phyloP scores from a whole-genome alignment of 30 jellyfish, hydroid and myxozoan species.

The Nemopilema nomurai region DNA sequence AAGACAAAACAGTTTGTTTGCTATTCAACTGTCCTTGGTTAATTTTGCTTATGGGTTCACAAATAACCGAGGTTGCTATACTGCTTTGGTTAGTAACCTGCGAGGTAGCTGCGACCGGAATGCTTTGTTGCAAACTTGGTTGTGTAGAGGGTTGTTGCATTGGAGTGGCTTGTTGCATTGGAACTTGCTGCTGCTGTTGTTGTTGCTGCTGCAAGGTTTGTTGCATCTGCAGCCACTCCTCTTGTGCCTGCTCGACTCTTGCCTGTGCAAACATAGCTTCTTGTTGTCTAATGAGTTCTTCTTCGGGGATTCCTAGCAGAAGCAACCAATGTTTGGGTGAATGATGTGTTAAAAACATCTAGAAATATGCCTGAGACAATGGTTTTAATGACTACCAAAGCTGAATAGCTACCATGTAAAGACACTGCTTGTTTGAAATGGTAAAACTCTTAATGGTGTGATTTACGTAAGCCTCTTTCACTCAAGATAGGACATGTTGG shows the following conservation, averaged over 20 bases:
- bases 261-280: conserved; percentile 96
- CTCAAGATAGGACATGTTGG: too few relatives aligned
- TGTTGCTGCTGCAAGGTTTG: conserved; percentile 63
- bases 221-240: conserved; percentile 84
- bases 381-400: too few relatives aligned
- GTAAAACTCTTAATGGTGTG: too few relatives aligned
- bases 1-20: neutral
- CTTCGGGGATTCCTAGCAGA: conserved; percentile 87
- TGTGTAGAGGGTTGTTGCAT: neutral
- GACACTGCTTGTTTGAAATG: too few relatives aligned
- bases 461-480: too few relatives aligned
- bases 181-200: conserved; percentile 37
- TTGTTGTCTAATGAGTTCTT: conserved; percentile 90
- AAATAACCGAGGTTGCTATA: conserved; percentile 55
- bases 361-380: too few relatives aligned
- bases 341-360: too few relatives aligned
- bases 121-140: neutral
- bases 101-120: neutral
- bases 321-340: too few relatives aligned
- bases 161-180: neutral
- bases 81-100: conserved; percentile 20
- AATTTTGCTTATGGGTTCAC: conserved; percentile 28
- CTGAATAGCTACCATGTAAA: too few relatives aligned
- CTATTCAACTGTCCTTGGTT: neutral
- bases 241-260: conserved; percentile 94